These are phyloP conservation scores for Glaucidium brasilianum DNA, from an alignment of 2,113 vertebrate species.

Conservation along the genomic window DNA sequence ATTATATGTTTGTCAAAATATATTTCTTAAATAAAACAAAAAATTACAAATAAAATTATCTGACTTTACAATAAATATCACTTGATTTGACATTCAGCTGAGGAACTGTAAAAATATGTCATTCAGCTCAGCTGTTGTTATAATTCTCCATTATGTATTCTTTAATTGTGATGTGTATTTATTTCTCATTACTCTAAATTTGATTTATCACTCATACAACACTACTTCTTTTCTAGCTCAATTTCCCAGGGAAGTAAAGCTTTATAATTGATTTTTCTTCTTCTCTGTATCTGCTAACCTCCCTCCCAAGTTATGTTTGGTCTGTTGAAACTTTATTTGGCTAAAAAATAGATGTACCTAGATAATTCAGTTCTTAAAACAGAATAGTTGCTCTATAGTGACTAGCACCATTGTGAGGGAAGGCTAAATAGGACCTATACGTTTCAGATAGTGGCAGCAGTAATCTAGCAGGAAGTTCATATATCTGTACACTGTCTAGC, in stretches of 20 bases:
- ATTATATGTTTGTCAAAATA: background rate
- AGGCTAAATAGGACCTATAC: background rate
- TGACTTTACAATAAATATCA: background rate
- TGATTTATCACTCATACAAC: background rate
- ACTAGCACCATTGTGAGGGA: background rate
- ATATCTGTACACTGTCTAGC: background rate
- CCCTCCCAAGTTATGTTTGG: background rate
- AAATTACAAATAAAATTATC: background rate
- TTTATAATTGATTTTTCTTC: background rate
- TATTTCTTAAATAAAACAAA: background rate
- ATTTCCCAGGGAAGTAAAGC: background rate
- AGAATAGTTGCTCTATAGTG: background rate
- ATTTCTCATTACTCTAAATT: background rate
- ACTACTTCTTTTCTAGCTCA: background rate
- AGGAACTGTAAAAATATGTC: background rate
- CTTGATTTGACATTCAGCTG: background rate
- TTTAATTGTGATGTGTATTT: background rate
- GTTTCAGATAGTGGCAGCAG: background rate
- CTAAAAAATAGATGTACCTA: background rate
- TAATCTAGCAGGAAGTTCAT: background rate
- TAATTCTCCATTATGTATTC: background rate
- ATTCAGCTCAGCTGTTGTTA: background rate
- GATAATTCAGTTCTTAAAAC: background rate
- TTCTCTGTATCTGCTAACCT: background rate
- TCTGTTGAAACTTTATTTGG: background rate